Percentiles rank a stretch among this genome's conserved stretches.
phyloP scores from a whole-genome alignment of 2,797 vertebrate genomes.

The Enoplosus armatus region DNA sequence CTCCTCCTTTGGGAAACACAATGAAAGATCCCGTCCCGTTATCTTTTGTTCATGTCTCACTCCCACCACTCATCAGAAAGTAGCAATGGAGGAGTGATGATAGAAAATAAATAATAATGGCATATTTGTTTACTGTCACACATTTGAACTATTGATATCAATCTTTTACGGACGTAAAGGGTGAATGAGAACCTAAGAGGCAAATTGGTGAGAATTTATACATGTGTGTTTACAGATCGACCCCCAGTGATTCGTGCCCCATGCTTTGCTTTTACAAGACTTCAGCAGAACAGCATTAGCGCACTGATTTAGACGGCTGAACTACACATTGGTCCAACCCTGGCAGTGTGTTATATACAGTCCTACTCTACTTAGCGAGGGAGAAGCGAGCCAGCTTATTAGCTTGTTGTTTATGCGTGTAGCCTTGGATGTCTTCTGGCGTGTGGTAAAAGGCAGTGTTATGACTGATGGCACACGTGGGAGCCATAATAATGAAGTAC shows the following conservation, averaged over 20 bases:
- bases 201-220: neutral
- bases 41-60: too few relatives aligned
- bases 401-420: conserved; percentile 56
- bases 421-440: conserved; percentile 43
- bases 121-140: neutral
- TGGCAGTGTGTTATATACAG: conserved; percentile 2
- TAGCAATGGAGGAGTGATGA: too few relatives aligned
- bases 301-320: neutral
- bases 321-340: neutral
- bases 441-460: conserved; percentile 41
- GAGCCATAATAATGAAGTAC: conserved; percentile 68
- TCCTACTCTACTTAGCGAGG: neutral
- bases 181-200: neutral
- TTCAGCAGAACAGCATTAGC: neutral
- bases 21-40: too few relatives aligned
- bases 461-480: conserved; percentile 61
- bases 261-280: neutral
- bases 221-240: neutral
- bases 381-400: conserved; percentile 41
- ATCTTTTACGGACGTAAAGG: neutral
- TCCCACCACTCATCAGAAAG: neutral
- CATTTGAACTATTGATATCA: neutral
- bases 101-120: neutral
- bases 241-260: neutral
- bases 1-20: too few relatives aligned